phyloP scores from a whole-genome alignment of 1,140 invertebrate genomes.

The Drosophila eugracilis region DNA sequence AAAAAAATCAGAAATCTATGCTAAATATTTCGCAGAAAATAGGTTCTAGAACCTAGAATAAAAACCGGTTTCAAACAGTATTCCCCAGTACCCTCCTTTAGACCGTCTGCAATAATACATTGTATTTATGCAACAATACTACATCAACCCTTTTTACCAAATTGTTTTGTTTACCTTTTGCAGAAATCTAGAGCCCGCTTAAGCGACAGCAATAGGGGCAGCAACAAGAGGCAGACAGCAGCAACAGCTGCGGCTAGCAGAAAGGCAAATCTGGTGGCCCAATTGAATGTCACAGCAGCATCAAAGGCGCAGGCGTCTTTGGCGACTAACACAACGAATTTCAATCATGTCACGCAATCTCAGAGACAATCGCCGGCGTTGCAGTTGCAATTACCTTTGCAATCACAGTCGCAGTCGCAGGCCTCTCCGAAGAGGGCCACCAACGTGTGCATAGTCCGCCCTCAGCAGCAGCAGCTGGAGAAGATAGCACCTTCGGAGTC shows the following conservation, averaged over 20 bases:
- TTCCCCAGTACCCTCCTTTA: too few species aligned
- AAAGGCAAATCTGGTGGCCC: slow-evolving; percentile 43
- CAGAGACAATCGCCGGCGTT: slow-evolving; percentile 62
- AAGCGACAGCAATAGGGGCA: slow-evolving; percentile 60
- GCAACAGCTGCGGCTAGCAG: slow-evolving; percentile 42
- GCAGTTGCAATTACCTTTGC: slow-evolving; percentile 59
- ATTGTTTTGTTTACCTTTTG: slow-evolving; percentile 27
- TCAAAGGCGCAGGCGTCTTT: slow-evolving; percentile 75
- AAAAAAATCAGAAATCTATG: slow-evolving; percentile 1
- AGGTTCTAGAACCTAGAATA: too few species aligned
- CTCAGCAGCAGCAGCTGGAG: slow-evolving; percentile 70
- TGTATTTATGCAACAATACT: slow-evolving; percentile 2
- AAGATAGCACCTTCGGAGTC: slow-evolving; percentile 45
- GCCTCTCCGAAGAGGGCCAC: slow-evolving; percentile 65
- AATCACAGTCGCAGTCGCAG: slow-evolving; percentile 59
- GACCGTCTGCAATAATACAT: not conserved
- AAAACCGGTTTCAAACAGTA: not conserved
- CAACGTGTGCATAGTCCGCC: slow-evolving; percentile 78
- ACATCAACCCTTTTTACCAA: not conserved
- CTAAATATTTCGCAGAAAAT: not conserved
- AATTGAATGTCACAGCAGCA: slow-evolving; percentile 58
- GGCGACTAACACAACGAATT: slow-evolving; percentile 66
- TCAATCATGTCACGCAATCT: slow-evolving; percentile 80
- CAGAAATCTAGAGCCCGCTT: slow-evolving; percentile 80
- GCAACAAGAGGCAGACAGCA: slow-evolving; percentile 49